A percentile compares a stretch with the other conserved stretches of the same genome.
Conservation (phyloP, 1,140 invertebrate species). For the Daktulosphaira vitifoliae region DNA sequence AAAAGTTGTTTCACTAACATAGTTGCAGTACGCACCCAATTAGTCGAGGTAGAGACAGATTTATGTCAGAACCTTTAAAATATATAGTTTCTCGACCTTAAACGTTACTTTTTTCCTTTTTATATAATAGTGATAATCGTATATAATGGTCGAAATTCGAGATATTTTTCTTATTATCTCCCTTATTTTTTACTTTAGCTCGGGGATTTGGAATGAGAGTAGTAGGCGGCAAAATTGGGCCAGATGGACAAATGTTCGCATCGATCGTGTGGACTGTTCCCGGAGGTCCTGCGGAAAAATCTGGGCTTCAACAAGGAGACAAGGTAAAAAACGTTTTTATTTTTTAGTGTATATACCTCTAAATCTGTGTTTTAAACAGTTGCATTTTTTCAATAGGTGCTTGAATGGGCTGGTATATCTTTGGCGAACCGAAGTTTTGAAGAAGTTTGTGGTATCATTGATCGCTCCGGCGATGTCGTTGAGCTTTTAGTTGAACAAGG, state of each 20-base stretch:
- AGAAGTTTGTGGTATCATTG: constrained; percentile 75
- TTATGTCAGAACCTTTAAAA: too few relatives aligned
- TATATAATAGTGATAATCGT: too few relatives aligned
- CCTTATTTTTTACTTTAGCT: constrained; percentile 49
- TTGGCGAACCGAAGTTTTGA: constrained; percentile 83
- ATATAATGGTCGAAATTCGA: too few relatives aligned
- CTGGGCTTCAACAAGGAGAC: constrained; percentile 74
- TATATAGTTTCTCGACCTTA: too few relatives aligned
- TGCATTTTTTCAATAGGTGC: constrained; percentile 47
- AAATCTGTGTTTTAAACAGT: too few relatives aligned
- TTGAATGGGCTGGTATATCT: constrained; percentile 76
- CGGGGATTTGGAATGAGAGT: constrained; percentile 87
- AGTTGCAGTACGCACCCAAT: too few relatives aligned
- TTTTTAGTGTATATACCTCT: too few relatives aligned
- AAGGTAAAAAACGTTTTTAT: constrained; percentile 63
- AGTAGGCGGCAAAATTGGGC: constrained; percentile 75
- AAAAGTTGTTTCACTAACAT: too few relatives aligned
- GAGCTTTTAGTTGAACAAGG: constrained; percentile 73
- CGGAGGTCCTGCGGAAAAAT: constrained; percentile 80
- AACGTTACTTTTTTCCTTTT: too few relatives aligned
- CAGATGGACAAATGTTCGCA: constrained; percentile 74
- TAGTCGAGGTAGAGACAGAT: too few relatives aligned
- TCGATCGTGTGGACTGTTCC: constrained; percentile 85
- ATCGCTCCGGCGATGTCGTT: constrained; percentile 66
- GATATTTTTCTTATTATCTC: too few relatives aligned